Evolutionary conservation across 37 sponge, comb jelly and placozoan species (phyloP), one percentile per base, ranked within the genome.

Genomic region (Aphrocallistes beatrix): DNA sequence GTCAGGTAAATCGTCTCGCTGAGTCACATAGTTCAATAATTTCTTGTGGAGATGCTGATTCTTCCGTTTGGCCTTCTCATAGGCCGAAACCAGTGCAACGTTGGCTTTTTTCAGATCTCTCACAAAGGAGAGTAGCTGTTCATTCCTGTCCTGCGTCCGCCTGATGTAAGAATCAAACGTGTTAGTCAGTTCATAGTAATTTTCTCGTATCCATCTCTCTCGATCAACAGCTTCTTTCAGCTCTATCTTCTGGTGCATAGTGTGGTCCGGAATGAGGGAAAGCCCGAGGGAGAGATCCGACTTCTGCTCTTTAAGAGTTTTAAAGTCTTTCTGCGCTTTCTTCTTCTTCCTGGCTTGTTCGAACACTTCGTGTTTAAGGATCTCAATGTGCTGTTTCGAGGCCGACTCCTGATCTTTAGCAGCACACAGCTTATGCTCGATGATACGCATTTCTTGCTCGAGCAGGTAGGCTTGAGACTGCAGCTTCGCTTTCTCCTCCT

Each of bases 1-100:
- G 8, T 60, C 75, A 28, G 32, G 25, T 8, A 28, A 19, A 60
- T 60, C 75, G 34, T 60, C 75, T 13, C 75, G 25, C 21, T 60
- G 75, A 32, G 75, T 60, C 10, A 30, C 94, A 38, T 88, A 85
- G 36, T 87, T 90, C 91, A 91, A 85, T 19, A 90, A 83, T 82
- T 86, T 91, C 89, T 90, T 91, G 50, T 94, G 92, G 13, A 88
- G 50, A 36, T 87, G 87, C 50, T 94, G 94, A 30, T 60, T 60
- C 83, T 90, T 86, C 38, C 90, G 90, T 86, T 91, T 94, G 48
- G 92, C 88, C 82, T 90, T 94, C 51, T 94, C 94, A 83, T 91
- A 94, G 9, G 94, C 94, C n/a, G 90, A 90, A 36, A 94, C 94
- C 1, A 94, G 82, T 1, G 94, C 92, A 19, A 88, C 88, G 83